These are phyloP conservation scores for Leptoteleia sp. DNA, from an alignment of 1,140 invertebrate genomes.

Conservation along the genomic window DNA sequence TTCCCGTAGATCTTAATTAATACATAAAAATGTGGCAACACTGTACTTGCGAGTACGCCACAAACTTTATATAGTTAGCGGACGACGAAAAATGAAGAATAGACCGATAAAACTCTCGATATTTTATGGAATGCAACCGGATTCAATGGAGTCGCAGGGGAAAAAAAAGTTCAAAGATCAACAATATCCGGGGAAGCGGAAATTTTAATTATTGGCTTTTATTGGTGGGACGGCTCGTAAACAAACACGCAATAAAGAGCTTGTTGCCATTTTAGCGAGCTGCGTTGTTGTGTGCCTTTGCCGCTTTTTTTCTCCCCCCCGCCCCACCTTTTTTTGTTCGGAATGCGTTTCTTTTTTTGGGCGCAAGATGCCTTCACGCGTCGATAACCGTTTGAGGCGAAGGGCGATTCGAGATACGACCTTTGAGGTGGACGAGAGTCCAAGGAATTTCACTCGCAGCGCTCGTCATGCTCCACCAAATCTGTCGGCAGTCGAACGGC, in stretches of 20 bases:
- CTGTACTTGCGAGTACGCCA: slow-evolving; percentile 36
- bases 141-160: slow-evolving; percentile 53
- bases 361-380: slow-evolving; percentile 52
- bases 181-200: slow-evolving; percentile 65
- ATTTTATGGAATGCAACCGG: slow-evolving; percentile 65
- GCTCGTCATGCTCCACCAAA: slow-evolving; percentile 21
- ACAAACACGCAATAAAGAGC: slow-evolving; percentile 57
- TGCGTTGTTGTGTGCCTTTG: slow-evolving; percentile 20
- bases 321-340: no score
- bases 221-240: slow-evolving; percentile 54
- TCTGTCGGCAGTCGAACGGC: slow-evolving; percentile 18
- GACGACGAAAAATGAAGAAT: slow-evolving; percentile 51
- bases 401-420: slow-evolving; percentile 43
- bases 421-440: slow-evolving; percentile 39
- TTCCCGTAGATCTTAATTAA: slow-evolving; percentile 20
- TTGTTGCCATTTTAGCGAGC: slow-evolving; percentile 50
- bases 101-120: slow-evolving; percentile 60
- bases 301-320: no score
- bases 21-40: slow-evolving; percentile 45
- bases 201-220: slow-evolving; percentile 64
- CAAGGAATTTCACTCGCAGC: slow-evolving; percentile 44
- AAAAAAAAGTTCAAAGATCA: slow-evolving; percentile 65
- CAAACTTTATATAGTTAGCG: slow-evolving; percentile 59
- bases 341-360: slow-evolving; percentile 53
- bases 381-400: slow-evolving; percentile 53